Percentiles rank a stretch among this genome's conserved stretches.
Conservation (phyloP, 2,888 invertebrate genomes). For the Macrosiphum euphorbiae region DNA sequence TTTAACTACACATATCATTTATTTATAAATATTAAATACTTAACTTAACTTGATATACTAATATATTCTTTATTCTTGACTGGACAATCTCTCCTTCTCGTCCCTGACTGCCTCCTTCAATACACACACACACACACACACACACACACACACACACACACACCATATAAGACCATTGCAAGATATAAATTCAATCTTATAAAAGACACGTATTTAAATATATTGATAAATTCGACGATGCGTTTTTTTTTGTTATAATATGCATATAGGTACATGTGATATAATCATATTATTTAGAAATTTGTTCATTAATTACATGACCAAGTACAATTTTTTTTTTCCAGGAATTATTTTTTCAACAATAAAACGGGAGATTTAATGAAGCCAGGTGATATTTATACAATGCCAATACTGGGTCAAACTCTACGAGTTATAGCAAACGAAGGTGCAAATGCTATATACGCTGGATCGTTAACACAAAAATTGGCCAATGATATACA, state of each 20-base stretch:
- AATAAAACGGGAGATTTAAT: slow-evolving; percentile 70
- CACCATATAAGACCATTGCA: neutral
- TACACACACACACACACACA: too few species aligned
- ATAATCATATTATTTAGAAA: neutral
- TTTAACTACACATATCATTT: neutral
- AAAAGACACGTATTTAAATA: neutral
- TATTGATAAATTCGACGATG: neutral
- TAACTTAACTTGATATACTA: neutral
- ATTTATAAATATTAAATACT: neutral
- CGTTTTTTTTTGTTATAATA: neutral
- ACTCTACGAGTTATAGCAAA: slow-evolving; percentile 79
- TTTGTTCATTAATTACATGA: neutral
- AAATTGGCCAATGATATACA: slow-evolving; percentile 79
- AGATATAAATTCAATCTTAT: neutral
- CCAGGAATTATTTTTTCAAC: slow-evolving; percentile 45
- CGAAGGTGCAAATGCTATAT: slow-evolving; percentile 80
- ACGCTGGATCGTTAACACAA: slow-evolving; percentile 80
- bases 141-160: too few species aligned
- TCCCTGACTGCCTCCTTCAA: neutral
- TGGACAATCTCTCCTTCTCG: neutral
- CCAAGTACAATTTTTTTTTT: neutral
- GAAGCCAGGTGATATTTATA: slow-evolving; percentile 78
- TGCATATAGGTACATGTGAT: neutral
- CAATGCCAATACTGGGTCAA: slow-evolving; percentile 76
- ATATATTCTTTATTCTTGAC: too few species aligned